These are phyloP conservation scores for Struthio camelus DNA, from an alignment of 2,113 vertebrate genomes.

Conservation along the genomic window DNA sequence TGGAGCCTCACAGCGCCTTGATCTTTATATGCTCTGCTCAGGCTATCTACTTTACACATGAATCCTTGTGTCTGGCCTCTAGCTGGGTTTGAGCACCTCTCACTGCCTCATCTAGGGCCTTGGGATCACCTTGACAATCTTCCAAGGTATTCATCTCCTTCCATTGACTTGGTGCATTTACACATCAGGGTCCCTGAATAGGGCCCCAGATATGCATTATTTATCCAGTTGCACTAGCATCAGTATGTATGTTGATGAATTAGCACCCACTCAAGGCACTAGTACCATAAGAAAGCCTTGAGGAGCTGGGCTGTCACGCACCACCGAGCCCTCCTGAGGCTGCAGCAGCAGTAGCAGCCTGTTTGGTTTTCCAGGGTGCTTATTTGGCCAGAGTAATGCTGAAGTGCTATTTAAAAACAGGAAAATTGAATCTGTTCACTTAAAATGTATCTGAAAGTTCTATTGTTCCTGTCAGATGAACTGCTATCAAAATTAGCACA, in stretches of 20 bases:
- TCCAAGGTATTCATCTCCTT: background rate
- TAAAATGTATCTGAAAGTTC: slow-evolving; percentile 12
- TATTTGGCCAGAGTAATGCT: background rate
- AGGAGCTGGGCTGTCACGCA: background rate
- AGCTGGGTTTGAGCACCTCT: background rate
- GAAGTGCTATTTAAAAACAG: background rate
- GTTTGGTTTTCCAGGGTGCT: background rate
- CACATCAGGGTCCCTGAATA: background rate
- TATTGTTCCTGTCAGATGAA: background rate
- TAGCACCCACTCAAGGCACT: fast-evolving
- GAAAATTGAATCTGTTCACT: slow-evolving; percentile 1
- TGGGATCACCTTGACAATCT: background rate
- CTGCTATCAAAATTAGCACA: background rate
- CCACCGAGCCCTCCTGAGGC: background rate
- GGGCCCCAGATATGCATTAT: background rate
- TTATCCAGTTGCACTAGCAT: background rate
- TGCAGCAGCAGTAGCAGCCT: background rate
- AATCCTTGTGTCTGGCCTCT: background rate
- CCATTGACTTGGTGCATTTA: background rate
- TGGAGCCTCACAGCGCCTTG: background rate
- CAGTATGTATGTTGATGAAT: background rate
- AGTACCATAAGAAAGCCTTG: background rate
- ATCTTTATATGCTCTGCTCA: background rate
- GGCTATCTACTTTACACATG: background rate
- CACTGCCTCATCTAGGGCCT: background rate